phyloP scores from a whole-genome alignment of 2,797 vertebrate genomes.

The Lutjanus campechanus region DNA sequence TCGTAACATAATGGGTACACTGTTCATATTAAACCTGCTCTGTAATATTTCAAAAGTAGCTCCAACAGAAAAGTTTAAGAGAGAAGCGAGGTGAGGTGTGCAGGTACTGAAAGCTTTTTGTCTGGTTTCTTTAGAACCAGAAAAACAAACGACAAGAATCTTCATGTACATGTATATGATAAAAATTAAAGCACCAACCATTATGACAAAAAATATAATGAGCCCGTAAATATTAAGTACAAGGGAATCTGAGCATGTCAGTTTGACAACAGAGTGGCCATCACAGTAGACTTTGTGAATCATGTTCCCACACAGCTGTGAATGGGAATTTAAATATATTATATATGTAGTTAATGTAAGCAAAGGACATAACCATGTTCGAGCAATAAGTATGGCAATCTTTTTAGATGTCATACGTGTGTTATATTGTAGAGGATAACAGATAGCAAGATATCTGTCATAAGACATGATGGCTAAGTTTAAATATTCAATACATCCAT shows the following conservation, averaged over 20 bases:
- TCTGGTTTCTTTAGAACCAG: neutral
- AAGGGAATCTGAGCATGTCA: neutral
- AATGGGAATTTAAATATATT: neutral
- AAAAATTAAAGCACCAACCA: neutral
- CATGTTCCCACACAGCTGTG: slow-evolving; percentile 28
- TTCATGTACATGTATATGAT: slow-evolving; percentile 18
- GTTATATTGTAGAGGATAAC: slow-evolving; percentile 27
- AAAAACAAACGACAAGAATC: neutral
- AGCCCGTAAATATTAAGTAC: slow-evolving; percentile 13
- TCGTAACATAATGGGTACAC: slow-evolving; percentile 5
- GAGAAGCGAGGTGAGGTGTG: slow-evolving; percentile 49
- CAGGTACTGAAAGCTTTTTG: slow-evolving; percentile 58
- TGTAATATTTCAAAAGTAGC: slow-evolving; percentile 52
- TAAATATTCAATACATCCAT: no score
- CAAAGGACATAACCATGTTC: slow-evolving; percentile 15
- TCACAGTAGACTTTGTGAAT: slow-evolving; percentile 34
- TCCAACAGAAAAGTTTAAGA: slow-evolving; percentile 43
- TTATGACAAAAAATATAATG: neutral
- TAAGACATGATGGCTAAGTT: no score
- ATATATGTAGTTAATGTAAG: neutral
- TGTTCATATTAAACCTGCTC: slow-evolving; percentile 41
- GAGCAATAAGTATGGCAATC: neutral
- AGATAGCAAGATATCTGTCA: neutral
- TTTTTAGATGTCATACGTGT: neutral
- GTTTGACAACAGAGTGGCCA: slow-evolving; percentile 1